These are phyloP conservation scores for Eulemur macaco DNA, from an alignment of 2,113 vertebrate genomes.

Conservation along the genomic window DNA sequence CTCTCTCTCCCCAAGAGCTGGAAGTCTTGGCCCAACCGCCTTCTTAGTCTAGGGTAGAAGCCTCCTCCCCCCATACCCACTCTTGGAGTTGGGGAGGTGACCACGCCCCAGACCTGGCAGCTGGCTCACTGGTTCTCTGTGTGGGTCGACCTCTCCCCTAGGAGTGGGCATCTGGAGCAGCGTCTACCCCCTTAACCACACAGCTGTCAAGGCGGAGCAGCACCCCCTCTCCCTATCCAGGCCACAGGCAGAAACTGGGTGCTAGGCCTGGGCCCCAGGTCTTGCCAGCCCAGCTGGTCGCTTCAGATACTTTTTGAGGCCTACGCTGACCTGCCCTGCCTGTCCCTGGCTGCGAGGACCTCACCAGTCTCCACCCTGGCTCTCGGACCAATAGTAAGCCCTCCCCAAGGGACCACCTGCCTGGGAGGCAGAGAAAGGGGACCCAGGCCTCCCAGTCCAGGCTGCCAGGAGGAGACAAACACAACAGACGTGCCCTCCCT, in stretches of 20 bases:
- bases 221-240: neutral
- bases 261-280: neutral
- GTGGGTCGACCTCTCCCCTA: neutral
- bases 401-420: slow-evolving; percentile 62
- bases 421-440: slow-evolving; percentile 60
- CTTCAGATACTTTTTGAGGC: neutral
- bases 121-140: slow-evolving; percentile 2
- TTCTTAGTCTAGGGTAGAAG: neutral
- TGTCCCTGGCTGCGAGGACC: neutral
- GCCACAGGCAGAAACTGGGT: slow-evolving; percentile 23
- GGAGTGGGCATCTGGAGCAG: neutral
- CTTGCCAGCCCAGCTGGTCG: neutral
- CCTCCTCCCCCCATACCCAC: neutral
- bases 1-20: neutral
- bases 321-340: neutral
- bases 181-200: neutral
- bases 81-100: slow-evolving; percentile 28
- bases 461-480: slow-evolving; percentile 57
- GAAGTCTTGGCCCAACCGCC: neutral
- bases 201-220: neutral
- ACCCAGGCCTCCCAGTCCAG: slow-evolving; percentile 60
- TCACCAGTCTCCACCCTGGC: neutral
- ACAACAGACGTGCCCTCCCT: slow-evolving; percentile 58
- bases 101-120: slow-evolving; percentile 11
- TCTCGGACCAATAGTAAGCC: slow-evolving; percentile 62